Evolutionary conservation across 2,888 invertebrate species (phyloP).

Genomic region (Bombylius discolor): DNA sequence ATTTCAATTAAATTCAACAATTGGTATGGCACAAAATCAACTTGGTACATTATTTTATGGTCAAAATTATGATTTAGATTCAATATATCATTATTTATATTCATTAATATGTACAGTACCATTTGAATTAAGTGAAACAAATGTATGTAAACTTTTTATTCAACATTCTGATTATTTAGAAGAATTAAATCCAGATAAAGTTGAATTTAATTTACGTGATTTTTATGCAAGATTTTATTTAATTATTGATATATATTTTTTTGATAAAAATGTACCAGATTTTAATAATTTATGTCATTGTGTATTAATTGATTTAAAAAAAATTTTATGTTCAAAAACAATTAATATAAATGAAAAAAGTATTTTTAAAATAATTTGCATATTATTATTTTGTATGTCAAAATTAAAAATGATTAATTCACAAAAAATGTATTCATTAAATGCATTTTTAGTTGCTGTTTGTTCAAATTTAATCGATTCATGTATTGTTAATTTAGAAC

Average conservation of each 20-base stretch:
- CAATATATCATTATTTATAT: slow-evolving; percentile 79
- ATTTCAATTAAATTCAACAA: slow-evolving; percentile 57
- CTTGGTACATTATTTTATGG: slow-evolving; percentile 75
- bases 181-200: slow-evolving; percentile 35
- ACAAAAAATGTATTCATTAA: slow-evolving; percentile 66
- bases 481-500: slow-evolving; percentile 38
- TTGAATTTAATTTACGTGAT: slow-evolving; percentile 37
- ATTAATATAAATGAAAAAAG: slow-evolving; percentile 47
- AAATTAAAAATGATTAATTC: slow-evolving; percentile 62
- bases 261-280: slow-evolving; percentile 44
- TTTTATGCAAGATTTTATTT: slow-evolving; percentile 41
- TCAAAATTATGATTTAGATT: slow-evolving; percentile 71
- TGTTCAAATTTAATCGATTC: slow-evolving; percentile 44
- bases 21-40: slow-evolving; percentile 91
- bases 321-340: slow-evolving; percentile 52
- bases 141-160: slow-evolving; percentile 61
- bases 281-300: slow-evolving; percentile 54
- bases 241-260: slow-evolving; percentile 39
- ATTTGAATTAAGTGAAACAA: slow-evolving; percentile 84
- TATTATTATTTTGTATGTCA: slow-evolving; percentile 67
- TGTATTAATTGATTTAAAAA: slow-evolving; percentile 58
- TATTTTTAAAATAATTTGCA: slow-evolving; percentile 69
- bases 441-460: slow-evolving; percentile 73
- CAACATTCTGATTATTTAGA: slow-evolving; percentile 52
- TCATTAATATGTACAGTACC: slow-evolving; percentile 63